A percentile compares a stretch with the other conserved stretches of the same genome.
phyloP scores from a whole-genome alignment of 2,113 vertebrate genomes.

The Oplegnathus fasciatus region DNA sequence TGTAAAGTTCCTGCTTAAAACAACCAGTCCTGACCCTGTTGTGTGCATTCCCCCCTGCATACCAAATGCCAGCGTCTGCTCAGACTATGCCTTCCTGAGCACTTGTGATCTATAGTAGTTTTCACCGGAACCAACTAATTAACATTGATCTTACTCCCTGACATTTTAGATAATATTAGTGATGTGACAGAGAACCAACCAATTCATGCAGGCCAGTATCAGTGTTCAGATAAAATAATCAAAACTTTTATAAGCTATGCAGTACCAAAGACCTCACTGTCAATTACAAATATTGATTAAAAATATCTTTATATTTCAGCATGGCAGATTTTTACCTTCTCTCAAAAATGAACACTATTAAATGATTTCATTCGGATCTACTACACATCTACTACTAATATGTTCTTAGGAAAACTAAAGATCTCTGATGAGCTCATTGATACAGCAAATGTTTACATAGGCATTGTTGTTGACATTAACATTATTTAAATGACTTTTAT shows the following conservation, averaged over 20 bases:
- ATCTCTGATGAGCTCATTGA: too few relatives aligned
- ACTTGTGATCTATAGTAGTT: background rate
- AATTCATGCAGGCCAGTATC: background rate
- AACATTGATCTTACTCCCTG: background rate
- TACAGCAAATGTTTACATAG: too few relatives aligned
- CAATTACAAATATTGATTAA: background rate
- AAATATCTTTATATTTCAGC: background rate
- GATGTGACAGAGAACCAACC: background rate
- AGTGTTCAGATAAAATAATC: background rate
- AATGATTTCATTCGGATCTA: background rate
- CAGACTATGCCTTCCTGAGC: background rate
- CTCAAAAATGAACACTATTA: background rate
- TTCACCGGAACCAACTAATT: background rate
- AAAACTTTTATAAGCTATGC: background rate
- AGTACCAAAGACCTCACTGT: background rate
- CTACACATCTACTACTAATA: too few relatives aligned
- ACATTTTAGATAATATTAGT: background rate
- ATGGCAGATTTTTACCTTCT: background rate
- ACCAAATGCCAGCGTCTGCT: background rate
- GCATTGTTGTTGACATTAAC: too few relatives aligned
- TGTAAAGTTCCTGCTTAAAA: background rate
- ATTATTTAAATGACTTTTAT: too few relatives aligned
- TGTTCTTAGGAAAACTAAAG: too few relatives aligned
- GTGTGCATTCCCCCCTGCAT: background rate
- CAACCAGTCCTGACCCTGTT: background rate